Evolutionary conservation across 2,888 invertebrate species (phyloP), one percentile per base, ranked within the genome.

Genomic region (Cheilosia grossa): DNA sequence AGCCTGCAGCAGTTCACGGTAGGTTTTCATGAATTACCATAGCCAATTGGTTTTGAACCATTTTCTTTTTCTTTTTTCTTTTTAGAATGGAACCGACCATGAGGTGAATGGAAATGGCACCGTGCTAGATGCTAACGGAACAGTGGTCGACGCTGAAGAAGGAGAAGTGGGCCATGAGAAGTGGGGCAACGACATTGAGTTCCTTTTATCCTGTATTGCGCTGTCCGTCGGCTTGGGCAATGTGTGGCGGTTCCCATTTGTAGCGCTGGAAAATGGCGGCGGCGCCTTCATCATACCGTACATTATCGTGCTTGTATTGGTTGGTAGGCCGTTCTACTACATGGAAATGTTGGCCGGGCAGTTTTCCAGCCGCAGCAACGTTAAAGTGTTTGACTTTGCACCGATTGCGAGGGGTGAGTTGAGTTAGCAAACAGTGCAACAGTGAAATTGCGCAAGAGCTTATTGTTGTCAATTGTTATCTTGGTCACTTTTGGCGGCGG

Each of bases 321-420:
- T 95, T 24, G 95, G 95, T 2, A 93, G 94, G 85, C 95, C 95
- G 0, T 92, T 96, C 72, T 96, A 96, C 88, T 95, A 95, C 88
- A 91, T 96, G 92, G 96, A 96, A 91, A 94, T 95, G 92, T 90
- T 94, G 6, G 90, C 96, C 47, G 96, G 96, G 0, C 96, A 96
- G 90, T 96, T 96, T 89, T 94, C 94, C 21, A 94, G 94, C 83
- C 93, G 93, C 77, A 96, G 95, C 19, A 94, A 94, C 78, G 94
- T 95, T 5, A 94, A 94, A 88, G 94, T 95, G 30, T 93, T 91
- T 81, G 95, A 95, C 82, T 92, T 95, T 88, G 93, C 93, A 3
- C 96, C 96, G 17, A 93, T 94, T 0, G 93, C 96, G 89, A 94
- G 94, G 93, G 95, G 85, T 85, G 59, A 61, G 74, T 66, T 30